Conservation (phyloP, 2,113 vertebrate species). For the Morone chrysops region DNA sequence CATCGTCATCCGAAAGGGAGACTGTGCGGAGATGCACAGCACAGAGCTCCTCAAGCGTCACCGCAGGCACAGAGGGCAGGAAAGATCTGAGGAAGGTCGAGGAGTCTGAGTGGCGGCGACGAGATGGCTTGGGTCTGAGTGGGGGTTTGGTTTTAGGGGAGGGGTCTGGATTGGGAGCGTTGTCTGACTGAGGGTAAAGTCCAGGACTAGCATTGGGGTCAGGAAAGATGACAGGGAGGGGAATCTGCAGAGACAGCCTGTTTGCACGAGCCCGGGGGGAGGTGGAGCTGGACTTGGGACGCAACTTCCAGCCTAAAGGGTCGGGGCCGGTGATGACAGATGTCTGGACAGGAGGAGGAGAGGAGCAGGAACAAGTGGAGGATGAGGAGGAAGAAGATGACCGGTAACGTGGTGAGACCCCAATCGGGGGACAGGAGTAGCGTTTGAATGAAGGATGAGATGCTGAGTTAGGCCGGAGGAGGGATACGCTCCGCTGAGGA, state of each 20-base stretch:
- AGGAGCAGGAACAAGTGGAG: slow-evolving; percentile 86
- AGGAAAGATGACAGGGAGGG: slow-evolving; percentile 43
- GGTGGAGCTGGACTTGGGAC: slow-evolving; percentile 80
- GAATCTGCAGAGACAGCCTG: slow-evolving; percentile 72
- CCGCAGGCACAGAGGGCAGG: not conserved
- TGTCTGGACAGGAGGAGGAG: slow-evolving; percentile 86
- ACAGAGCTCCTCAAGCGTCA: slow-evolving; percentile 31
- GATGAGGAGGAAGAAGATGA: slow-evolving; percentile 82
- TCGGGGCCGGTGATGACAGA: slow-evolving; percentile 84
- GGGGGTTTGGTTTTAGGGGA: not conserved
- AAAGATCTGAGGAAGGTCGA: slow-evolving; percentile 37
- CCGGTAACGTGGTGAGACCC: slow-evolving; percentile 85
- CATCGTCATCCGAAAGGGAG: slow-evolving; percentile 14
- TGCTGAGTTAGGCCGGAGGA: slow-evolving; percentile 80
- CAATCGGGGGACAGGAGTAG: slow-evolving; percentile 89
- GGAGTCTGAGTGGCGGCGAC: slow-evolving; percentile 67
- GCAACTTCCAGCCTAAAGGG: slow-evolving; percentile 84
- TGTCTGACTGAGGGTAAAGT: not conserved
- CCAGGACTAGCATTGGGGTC: not conserved
- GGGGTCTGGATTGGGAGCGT: not conserved
- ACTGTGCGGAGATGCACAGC: not conserved
- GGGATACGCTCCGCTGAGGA: slow-evolving; percentile 86
- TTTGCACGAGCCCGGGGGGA: not conserved
- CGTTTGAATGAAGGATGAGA: slow-evolving; percentile 83
- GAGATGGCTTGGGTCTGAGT: slow-evolving; percentile 15